Evolutionary conservation across 2,888 invertebrate genomes (phyloP), one percentile per base, ranked within the genome.

Genomic region (Galeopsomyia nigrocyanea): DNA sequence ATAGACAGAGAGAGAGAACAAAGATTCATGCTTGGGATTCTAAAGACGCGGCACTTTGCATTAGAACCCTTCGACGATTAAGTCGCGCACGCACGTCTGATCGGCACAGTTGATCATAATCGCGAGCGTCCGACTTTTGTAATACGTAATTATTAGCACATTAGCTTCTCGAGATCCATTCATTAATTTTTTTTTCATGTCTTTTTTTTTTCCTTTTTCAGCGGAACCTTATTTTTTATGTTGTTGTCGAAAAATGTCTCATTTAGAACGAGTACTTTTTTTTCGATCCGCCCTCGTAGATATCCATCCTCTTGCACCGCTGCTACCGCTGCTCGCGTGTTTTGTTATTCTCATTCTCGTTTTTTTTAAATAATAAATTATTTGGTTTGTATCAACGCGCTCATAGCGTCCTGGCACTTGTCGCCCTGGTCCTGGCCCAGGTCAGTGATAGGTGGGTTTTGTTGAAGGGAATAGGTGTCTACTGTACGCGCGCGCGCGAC

Each of bases 351-450:
- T 66, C 67, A 49, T 63, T 21, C 31, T 21, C 47, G 9, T 78
- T 75, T 79, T 75, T 79, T 82, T 83, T 80, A 83, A 85, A 84
- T 84, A 87, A 87, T 87, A 87, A 87, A 87, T 87, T 87, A 87
- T 87, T 87, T 87, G 87, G 86, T 87, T 84, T 83, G 68, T 81
- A 76, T 83, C 39, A 82, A 84, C 85, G 84, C 86, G 85, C 84
- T 84, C 81, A 74, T 80, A 84, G 86, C 85, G 84, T 86, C 84
- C 86, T 85, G 86, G 86, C 86, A 86, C 86, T 86, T 83, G 39
- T 63, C 65, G 66, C 68, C 58, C 14, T 55, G 55, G 55, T 21
- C 39, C 39, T 39, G 9, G 55, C 22, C 21, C 17, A 22, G 6
- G 55, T 55, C 21, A 55, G 21, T 13, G 21, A 26, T 46, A 31